These are phyloP conservation scores for Halcyon chelicuti DNA, from an alignment of 2,797 vertebrate species.

Conservation along the genomic window DNA sequence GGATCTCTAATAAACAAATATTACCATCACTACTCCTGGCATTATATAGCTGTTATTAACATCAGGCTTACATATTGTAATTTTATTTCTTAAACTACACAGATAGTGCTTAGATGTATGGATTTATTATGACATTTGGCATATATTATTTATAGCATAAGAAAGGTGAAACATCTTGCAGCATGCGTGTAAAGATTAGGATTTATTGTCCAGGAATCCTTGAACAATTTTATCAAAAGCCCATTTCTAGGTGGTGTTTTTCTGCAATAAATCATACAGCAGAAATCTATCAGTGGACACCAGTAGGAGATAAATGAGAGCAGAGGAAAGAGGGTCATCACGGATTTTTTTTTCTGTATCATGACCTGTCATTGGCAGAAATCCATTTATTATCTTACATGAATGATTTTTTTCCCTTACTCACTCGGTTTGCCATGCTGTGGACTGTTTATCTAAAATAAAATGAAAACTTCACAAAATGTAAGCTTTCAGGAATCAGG, in stretches of 20 bases:
- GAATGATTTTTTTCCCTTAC: slow-evolving; percentile 92
- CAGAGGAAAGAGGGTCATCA: slow-evolving; percentile 96
- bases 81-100: slow-evolving; percentile 87
- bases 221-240: slow-evolving; percentile 99
- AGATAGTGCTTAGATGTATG: slow-evolving; percentile 90
- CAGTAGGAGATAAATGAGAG: slow-evolving; percentile 98
- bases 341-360: slow-evolving; percentile 91
- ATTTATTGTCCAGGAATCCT: slow-evolving; percentile 99
- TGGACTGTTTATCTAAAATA: slow-evolving; percentile 80
- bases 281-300: slow-evolving; percentile 98
- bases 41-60: slow-evolving; percentile 72
- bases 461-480: slow-evolving; percentile 77
- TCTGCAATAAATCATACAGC: slow-evolving; percentile 97
- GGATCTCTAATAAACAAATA: slow-evolving; percentile 72
- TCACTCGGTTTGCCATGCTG: slow-evolving; percentile 87
- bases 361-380: slow-evolving; percentile 89
- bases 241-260: slow-evolving; percentile 99
- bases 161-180: slow-evolving; percentile 96
- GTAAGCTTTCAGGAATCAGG: slow-evolving; percentile 78
- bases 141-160: slow-evolving; percentile 94
- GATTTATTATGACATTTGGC: slow-evolving; percentile 94
- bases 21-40: slow-evolving; percentile 66
- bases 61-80: slow-evolving; percentile 70
- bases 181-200: slow-evolving; percentile 97
- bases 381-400: slow-evolving; percentile 91